Evolutionary conservation across 2,113 vertebrate genomes (phyloP), one percentile per base, ranked within the genome.

Genomic region (Datnioides undecimradiatus): DNA sequence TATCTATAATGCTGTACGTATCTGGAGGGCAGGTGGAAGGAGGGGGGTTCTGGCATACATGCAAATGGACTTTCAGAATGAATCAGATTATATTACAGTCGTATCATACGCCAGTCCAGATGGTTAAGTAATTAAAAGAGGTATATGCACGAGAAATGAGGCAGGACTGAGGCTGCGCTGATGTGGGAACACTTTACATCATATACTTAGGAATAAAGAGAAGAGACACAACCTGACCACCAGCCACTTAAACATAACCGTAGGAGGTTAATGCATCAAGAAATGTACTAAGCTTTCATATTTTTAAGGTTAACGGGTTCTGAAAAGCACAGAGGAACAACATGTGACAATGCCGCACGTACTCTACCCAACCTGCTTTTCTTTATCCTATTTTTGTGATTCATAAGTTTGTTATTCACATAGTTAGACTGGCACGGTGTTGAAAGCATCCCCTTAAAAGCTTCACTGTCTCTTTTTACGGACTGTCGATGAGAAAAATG

Each of bases 1-100:
- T 48, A 63, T 45, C n/a, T n/a, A n/a, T n/a, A n/a, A 27, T 8
- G 63, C 12, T 1, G 21, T 55, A 58, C 73, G 36, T 82, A 43
- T 72, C 21, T 38, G 38, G 21, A n/a, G n/a, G n/a, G n/a, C n/a
- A n/a, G n/a, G n/a, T n/a, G n/a, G n/a, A n/a, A n/a, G n/a, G n/a
- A n/a, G 16, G 6, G 54, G 19, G 34, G 31, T 51, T 66, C 43
- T 36, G 43, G 54, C 3, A 4, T 55, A 27, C 23, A 46, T 77
- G 68, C 76, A 83, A 86, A 90, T 74, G 41, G 31, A 29, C 10
- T 80, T 80, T 88, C 59, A 14, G 60, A 80, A 60, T 64, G n/a
- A 69, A 82, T 70, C 51, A 27, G 52, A 73, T 91, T 58, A 67
- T 60, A 46, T 55, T 34, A 27, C 38, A 36, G 49, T 62, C 52